Evolutionary conservation across 2,888 invertebrate genomes (phyloP).

Genomic region (Chromoteleia sp.): DNA sequence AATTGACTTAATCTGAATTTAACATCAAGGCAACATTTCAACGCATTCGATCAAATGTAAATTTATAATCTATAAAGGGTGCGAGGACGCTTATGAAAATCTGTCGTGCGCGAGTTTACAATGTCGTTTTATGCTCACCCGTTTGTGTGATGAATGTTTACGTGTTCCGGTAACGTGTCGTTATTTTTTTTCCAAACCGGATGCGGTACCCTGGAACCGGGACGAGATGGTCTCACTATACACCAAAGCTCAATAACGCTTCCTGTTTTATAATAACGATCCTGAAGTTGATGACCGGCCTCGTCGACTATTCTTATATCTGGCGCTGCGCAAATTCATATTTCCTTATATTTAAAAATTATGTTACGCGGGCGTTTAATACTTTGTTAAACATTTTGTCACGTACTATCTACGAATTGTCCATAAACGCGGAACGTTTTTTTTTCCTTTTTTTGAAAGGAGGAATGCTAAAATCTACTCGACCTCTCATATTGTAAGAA

Average conservation of each 20-base stretch:
- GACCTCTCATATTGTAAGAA: background rate
- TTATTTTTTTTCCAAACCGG: slow-evolving; percentile 82
- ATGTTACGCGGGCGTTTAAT: background rate
- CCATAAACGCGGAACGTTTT: no score
- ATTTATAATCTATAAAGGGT: slow-evolving; percentile 23
- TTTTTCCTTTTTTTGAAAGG: background rate
- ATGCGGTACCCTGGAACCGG: slow-evolving; percentile 81
- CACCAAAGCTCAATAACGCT: slow-evolving; percentile 90
- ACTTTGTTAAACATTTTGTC: no score
- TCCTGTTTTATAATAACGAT: slow-evolving; percentile 91
- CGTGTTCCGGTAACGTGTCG: slow-evolving; percentile 79
- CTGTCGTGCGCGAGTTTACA: slow-evolving; percentile 34
- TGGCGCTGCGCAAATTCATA: slow-evolving; percentile 86
- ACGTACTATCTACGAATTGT: background rate
- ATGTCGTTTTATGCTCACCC: slow-evolving; percentile 76
- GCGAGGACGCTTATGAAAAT: slow-evolving; percentile 44
- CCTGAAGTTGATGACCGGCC: slow-evolving; percentile 89
- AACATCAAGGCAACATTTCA: background rate
- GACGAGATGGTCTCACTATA: slow-evolving; percentile 85
- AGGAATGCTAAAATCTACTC: background rate
- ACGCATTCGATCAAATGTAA: slow-evolving; percentile 18
- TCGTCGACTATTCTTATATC: slow-evolving; percentile 90
- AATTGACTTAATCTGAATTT: background rate
- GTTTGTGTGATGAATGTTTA: slow-evolving; percentile 81
- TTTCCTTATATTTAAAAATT: slow-evolving; percentile 17